Evolutionary conservation across 2,888 invertebrate species (phyloP).

Genomic region (Scaptomyza polygonia): DNA sequence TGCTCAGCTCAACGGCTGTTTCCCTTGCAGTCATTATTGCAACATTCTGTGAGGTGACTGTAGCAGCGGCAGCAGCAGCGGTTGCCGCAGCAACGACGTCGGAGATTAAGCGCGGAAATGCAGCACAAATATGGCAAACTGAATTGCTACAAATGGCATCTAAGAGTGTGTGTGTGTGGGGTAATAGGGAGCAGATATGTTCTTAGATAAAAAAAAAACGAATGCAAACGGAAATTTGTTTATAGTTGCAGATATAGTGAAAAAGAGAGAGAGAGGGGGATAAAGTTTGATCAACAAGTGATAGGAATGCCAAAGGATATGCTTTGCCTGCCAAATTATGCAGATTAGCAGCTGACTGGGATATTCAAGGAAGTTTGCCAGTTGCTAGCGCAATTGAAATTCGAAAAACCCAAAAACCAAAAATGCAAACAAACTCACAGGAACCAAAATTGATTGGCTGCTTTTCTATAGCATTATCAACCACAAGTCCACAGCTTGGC

Average conservation of each 20-base stretch:
- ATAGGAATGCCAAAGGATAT: slow-evolving; percentile 21
- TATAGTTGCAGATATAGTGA: slow-evolving; percentile 22
- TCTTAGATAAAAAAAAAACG: not conserved
- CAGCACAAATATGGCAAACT: slow-evolving; percentile 37
- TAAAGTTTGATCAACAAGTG: slow-evolving; percentile 55
- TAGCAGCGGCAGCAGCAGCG: slow-evolving; percentile 18
- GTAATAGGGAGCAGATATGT: not conserved
- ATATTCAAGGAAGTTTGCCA: slow-evolving; percentile 30
- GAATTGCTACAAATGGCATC: not conserved
- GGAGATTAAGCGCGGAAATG: slow-evolving; percentile 72
- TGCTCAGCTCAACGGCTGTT: slow-evolving; percentile 10
- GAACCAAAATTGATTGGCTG: slow-evolving; percentile 18
- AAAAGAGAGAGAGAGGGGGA: not conserved
- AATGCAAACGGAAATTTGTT: slow-evolving; percentile 48
- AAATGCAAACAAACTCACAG: too few species aligned
- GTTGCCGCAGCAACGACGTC: slow-evolving; percentile 12
- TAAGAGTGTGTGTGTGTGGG: not conserved
- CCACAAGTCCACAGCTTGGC: too few species aligned
- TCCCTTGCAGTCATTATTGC: slow-evolving; percentile 63
- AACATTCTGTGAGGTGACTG: slow-evolving; percentile 64
- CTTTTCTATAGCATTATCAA: too few species aligned
- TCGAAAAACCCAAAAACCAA: too few species aligned
- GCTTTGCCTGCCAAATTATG: slow-evolving; percentile 64
- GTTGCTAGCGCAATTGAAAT: too few species aligned
- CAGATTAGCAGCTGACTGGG: slow-evolving; percentile 46